These are phyloP conservation scores for Leucania comma DNA, from an alignment of 2,888 invertebrate genomes.

Conservation along the genomic window DNA sequence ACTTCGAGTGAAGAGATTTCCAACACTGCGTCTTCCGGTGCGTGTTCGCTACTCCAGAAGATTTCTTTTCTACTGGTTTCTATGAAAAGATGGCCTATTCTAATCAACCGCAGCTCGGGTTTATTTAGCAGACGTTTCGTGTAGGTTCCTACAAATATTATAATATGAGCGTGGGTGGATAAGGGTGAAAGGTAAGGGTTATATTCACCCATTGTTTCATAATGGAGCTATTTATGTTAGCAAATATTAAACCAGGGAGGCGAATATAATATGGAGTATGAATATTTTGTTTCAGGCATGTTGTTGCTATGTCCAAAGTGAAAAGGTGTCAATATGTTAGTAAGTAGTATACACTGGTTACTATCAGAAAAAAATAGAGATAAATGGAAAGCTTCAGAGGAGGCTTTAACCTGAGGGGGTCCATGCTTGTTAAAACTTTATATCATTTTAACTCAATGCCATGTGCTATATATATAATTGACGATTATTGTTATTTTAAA, in stretches of 20 bases:
- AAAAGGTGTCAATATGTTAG: too few species aligned
- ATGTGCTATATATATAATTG: too few species aligned
- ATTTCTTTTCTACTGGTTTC: not conserved
- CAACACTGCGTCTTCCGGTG: too few species aligned
- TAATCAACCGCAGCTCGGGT: not conserved
- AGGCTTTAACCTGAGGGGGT: too few species aligned
- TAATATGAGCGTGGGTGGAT: not conserved
- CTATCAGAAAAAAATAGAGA: too few species aligned
- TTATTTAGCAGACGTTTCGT: not conserved
- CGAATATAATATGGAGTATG: not conserved
- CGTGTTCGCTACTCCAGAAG: too few species aligned
- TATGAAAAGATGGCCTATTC: not conserved
- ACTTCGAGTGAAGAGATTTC: not conserved
- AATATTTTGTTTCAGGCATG: not conserved
- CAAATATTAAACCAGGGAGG: not conserved
- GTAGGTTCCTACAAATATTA: not conserved
- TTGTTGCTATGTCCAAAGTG: not conserved
- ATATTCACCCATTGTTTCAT: constrained; percentile 2
- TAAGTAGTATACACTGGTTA: too few species aligned
- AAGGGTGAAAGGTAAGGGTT: not conserved
- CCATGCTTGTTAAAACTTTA: too few species aligned
- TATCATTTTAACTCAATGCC: too few species aligned
- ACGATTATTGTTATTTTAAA: too few species aligned
- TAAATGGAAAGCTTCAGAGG: too few species aligned
- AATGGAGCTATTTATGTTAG: not conserved